Conservation (phyloP, 92 coral and sea anemone genomes). For the Phenganax subtilis region DNA sequence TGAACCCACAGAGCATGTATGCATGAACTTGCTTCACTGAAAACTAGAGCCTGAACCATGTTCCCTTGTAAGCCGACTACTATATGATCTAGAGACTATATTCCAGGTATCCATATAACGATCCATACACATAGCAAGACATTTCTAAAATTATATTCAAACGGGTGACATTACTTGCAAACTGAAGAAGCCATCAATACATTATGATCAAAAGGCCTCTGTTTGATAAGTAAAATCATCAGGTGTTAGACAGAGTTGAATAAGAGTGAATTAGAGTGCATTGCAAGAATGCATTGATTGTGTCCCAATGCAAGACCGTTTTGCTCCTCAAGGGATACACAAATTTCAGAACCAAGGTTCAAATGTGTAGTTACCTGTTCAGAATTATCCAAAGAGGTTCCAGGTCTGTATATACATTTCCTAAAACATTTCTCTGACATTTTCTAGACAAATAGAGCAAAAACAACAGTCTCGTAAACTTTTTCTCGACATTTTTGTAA, state of each 20-base stretch:
- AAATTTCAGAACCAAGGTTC: neutral
- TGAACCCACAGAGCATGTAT: no score
- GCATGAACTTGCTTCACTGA: neutral
- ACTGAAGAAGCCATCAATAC: no score
- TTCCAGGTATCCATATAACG: slow-evolving; percentile 98
- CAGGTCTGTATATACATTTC: slow-evolving; percentile 84
- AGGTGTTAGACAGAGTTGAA: no score
- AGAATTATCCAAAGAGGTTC: slow-evolving; percentile 66
- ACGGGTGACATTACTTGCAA: neutral
- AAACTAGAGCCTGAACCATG: slow-evolving; percentile 48
- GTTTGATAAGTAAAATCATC: no score
- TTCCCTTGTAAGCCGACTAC: slow-evolving; percentile 71
- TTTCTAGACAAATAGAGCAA: slow-evolving; percentile 54
- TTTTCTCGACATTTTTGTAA: no score
- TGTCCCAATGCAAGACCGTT: no score
- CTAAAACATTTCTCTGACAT: slow-evolving; percentile 98
- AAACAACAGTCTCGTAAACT: neutral
- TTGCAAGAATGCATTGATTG: no score
- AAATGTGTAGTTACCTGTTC: slow-evolving; percentile 66
- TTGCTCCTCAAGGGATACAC: no score
- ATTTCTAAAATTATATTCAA: slow-evolving; percentile 60
- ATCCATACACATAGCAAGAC: slow-evolving; percentile 93
- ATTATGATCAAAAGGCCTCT: neutral
- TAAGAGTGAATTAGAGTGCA: no score
- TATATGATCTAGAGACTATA: slow-evolving; percentile 75